These are phyloP conservation scores for Drosophila acutilabella DNA, from an alignment of 2,888 invertebrate species.

Conservation along the genomic window DNA sequence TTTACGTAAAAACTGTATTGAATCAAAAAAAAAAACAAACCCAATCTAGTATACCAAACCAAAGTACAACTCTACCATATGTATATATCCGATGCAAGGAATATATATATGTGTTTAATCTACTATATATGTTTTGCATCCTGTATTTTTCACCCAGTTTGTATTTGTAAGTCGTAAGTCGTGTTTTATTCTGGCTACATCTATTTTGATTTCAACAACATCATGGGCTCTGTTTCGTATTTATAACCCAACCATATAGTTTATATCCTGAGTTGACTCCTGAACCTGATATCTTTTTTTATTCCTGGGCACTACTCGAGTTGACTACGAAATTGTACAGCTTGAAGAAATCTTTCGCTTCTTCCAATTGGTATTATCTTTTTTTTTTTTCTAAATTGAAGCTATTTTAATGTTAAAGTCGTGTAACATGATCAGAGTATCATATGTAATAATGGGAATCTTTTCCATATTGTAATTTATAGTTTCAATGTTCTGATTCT, in stretches of 20 bases:
- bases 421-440: not conserved
- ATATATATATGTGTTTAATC: slow-evolving; percentile 34
- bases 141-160: slow-evolving; percentile 42
- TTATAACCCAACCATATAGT: slow-evolving; percentile 68
- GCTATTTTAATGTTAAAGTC: not conserved
- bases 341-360: not conserved
- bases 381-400: slow-evolving; percentile 3
- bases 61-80: slow-evolving; percentile 33
- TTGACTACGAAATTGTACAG: not conserved
- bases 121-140: slow-evolving; percentile 14
- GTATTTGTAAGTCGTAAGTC: slow-evolving; percentile 35
- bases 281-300: slow-evolving; percentile 4
- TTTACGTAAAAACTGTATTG: slow-evolving; percentile 42
- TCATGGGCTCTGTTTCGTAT: slow-evolving; percentile 73
- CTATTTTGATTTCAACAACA: slow-evolving; percentile 39
- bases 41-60: slow-evolving; percentile 23
- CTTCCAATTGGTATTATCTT: slow-evolving; percentile 1
- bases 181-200: slow-evolving; percentile 39
- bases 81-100: slow-evolving; percentile 21
- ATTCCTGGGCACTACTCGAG: slow-evolving; percentile 20
- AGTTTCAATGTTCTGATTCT: not conserved
- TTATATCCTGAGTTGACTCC: not conserved
- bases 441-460: not conserved
- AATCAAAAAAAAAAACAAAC: slow-evolving; percentile 22
- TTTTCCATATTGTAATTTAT: not conserved